Evolutionary conservation across 2,888 invertebrate genomes (phyloP).

Genomic region (Merodon equestris): DNA sequence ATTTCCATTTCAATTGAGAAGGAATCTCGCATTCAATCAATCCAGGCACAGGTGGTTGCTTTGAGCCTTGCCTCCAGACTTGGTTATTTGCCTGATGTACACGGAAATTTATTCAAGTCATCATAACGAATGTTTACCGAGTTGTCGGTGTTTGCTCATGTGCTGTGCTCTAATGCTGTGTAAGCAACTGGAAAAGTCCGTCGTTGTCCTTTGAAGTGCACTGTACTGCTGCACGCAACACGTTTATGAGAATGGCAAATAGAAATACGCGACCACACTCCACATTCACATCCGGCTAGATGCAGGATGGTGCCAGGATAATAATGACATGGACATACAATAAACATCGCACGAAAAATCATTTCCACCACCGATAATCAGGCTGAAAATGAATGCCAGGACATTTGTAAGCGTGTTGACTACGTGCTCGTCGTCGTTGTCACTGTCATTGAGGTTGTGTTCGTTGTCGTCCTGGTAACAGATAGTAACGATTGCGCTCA

Average conservation of each 20-base stretch:
- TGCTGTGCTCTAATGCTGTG: too few relatives aligned
- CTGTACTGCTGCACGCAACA: too few relatives aligned
- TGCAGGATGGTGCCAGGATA: slow-evolving; percentile 40
- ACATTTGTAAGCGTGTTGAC: slow-evolving; percentile 54
- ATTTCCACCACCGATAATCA: slow-evolving; percentile 52
- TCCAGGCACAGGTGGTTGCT: too few relatives aligned
- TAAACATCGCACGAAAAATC: slow-evolving; percentile 35
- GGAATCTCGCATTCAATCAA: too few relatives aligned
- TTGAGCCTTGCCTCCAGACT: too few relatives aligned
- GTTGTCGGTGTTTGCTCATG: too few relatives aligned
- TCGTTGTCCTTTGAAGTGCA: too few relatives aligned
- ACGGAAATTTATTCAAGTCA: too few relatives aligned
- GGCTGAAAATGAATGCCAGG: slow-evolving; percentile 59
- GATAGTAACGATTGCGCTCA: slow-evolving; percentile 62
- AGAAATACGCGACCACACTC: not conserved
- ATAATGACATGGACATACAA: slow-evolving; percentile 59
- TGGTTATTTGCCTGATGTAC: too few relatives aligned
- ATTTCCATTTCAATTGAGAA: slow-evolving; percentile 39
- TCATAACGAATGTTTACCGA: too few relatives aligned
- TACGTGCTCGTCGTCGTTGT: slow-evolving; percentile 8
- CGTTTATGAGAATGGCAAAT: slow-evolving; percentile 23
- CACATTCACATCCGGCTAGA: not conserved
- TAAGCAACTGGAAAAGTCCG: too few relatives aligned
- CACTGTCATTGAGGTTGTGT: not conserved
- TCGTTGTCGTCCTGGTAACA: slow-evolving; percentile 39